Conservation (phyloP, 2,888 invertebrate genomes). For the Schizotus pectinicornis region DNA sequence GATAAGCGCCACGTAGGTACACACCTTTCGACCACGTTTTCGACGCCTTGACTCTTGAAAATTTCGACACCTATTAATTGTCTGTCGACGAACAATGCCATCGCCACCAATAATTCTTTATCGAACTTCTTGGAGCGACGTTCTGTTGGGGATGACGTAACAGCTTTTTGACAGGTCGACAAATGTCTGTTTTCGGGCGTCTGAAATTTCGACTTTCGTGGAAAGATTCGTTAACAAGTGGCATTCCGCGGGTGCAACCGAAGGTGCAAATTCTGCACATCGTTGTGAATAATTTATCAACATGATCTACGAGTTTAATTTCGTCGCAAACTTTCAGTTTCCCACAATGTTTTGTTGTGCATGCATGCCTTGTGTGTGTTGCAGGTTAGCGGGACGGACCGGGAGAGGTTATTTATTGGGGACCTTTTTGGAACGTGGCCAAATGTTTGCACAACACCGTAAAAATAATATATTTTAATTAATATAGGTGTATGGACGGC, state of each 20-base stretch:
- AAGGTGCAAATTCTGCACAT: conserved; percentile 24
- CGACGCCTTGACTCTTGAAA: no score
- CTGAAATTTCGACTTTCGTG: conserved; percentile 10
- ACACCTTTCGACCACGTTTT: no score
- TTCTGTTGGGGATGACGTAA: no score
- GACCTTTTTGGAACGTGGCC: conserved; percentile 22
- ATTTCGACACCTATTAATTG: no score
- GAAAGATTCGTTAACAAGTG: conserved; percentile 23
- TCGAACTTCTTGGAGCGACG: no score
- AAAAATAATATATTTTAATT: conserved; percentile 14
- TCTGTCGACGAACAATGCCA: no score
- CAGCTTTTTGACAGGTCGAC: no score
- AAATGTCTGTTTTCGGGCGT: conserved; percentile 4
- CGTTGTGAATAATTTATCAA: conserved; percentile 36
- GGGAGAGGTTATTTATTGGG: conserved; percentile 25
- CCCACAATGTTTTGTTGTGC: conserved; percentile 32
- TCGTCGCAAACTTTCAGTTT: conserved; percentile 34
- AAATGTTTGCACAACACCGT: conserved; percentile 18
- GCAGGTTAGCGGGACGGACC: conserved; percentile 11
- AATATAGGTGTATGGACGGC: conserved; percentile 1
- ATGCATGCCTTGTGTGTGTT: conserved; percentile 27
- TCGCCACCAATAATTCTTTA: no score
- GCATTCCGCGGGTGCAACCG: conserved; percentile 14
- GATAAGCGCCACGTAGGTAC: no score
- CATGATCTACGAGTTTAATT: conserved; percentile 39